Base-by-base conservation (phyloP, 2,888 invertebrate genomes). In the Uloborus plumipes region DNA sequence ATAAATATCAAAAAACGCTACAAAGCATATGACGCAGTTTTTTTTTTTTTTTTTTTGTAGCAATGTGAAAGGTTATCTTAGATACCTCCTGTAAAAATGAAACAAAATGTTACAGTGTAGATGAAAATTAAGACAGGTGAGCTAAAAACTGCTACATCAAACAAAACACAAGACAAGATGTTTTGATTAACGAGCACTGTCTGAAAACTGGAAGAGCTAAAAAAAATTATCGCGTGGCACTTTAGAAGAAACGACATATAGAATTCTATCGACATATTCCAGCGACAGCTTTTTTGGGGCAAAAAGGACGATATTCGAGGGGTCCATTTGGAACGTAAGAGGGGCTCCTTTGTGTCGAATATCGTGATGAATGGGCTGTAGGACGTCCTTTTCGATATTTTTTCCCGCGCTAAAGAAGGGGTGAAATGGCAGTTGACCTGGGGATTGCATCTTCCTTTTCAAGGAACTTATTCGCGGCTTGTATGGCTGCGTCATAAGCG, bases 231-330 rank as follows among this genome's bases (percentile, higher is more conserved):
- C 9, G 39, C 9, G 9, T 9, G 9, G 39, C 39, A 39, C 9
- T 39, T 39, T 39, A 11, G 39, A 11, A 11, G 39, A 11, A 39
- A 4, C 39, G 81, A 85, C 70, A 76, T 83, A 39, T 83, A 39
- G 86, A 86, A 69, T 86, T 86, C 62, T 86, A 86, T 70, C 84
- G 86, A 51, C 86, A 85, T 74, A 67, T 86, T 20, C 85, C 86
- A 22, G 77, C 18, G 84, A 86, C 74, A 73, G 65, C 18, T 85
- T 86, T 49, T 39, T 39, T 75, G 82, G 13, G 83, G 81, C 55
- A 81, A 78, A 59, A 85, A 83, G 70, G 86, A 84, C 80, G 86
- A 85, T 51, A 65, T 84, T 49, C 82, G 83, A 16, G 86, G 86
- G 31, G 79, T 86, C 14, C 73, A 77, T 58, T 53, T 85, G 31